A percentile compares a stretch with the other conserved stretches of the same genome.
phyloP scores from a whole-genome alignment of 2,113 vertebrate genomes.

The Donacobius atricapilla region DNA sequence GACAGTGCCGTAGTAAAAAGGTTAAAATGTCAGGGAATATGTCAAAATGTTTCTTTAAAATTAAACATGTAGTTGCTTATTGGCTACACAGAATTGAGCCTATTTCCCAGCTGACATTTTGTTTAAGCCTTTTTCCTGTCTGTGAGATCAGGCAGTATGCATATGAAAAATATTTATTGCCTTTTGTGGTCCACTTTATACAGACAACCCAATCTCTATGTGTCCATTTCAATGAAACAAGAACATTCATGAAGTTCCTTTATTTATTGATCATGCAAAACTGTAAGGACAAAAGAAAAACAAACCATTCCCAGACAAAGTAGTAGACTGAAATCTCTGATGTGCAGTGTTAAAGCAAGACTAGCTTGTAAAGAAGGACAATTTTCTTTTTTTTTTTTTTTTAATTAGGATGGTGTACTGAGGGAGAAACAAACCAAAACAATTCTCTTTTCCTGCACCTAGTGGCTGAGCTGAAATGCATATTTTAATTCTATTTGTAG shows the following conservation, averaged over 20 bases:
- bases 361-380: background rate
- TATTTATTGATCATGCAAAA: background rate
- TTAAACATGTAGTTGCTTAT: background rate
- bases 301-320: background rate
- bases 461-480: background rate
- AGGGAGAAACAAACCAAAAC: background rate
- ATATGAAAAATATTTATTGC: background rate
- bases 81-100: background rate
- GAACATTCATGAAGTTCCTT: background rate
- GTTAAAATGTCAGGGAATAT: background rate
- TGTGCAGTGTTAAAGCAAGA: background rate
- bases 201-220: background rate
- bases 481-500: background rate
- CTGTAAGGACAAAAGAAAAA: background rate
- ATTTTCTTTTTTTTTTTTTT: background rate
- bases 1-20: background rate
- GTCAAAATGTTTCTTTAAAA: constrained; percentile 12
- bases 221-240: constrained; percentile 22
- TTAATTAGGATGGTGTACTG: background rate
- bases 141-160: background rate
- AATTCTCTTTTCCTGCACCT: background rate
- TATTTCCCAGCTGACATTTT: background rate
- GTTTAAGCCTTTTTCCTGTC: background rate
- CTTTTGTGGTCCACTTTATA: background rate
- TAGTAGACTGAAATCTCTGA: background rate